Evolutionary conservation across 2,797 vertebrate species (phyloP).

Genomic region (Sebastes trivittatus): DNA sequence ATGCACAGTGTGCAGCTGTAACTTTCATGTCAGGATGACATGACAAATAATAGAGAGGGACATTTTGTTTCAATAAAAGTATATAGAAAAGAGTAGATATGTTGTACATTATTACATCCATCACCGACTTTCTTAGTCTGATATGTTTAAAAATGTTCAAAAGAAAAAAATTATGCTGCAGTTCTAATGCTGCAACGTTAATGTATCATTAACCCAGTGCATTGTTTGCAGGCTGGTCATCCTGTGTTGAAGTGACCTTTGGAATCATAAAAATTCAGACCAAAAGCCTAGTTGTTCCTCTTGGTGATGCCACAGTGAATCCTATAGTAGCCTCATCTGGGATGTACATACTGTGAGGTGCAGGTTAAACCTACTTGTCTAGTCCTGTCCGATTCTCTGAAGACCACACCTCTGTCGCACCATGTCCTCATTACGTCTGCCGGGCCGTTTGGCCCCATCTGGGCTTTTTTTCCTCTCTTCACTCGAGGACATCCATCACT

Average conservation of each 20-base stretch:
- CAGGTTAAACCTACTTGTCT: slow-evolving; percentile 4
- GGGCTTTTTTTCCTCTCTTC: slow-evolving; percentile 17
- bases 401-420: neutral
- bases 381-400: neutral
- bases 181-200: neutral
- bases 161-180: neutral
- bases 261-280: neutral
- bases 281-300: neutral
- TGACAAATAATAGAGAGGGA: neutral
- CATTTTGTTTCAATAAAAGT: neutral
- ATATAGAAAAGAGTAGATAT: neutral
- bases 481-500: slow-evolving; percentile 35
- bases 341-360: neutral
- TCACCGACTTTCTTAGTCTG: neutral
- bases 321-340: neutral
- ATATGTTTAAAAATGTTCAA: neutral
- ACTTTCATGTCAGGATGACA: neutral
- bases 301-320: neutral
- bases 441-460: slow-evolving; percentile 31
- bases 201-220: neutral
- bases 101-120: neutral
- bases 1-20: neutral
- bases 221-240: neutral
- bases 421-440: neutral
- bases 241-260: neutral